These are phyloP conservation scores for Pseudochaenichthys georgianus DNA, from an alignment of 2,797 vertebrate genomes.

Conservation along the genomic window DNA sequence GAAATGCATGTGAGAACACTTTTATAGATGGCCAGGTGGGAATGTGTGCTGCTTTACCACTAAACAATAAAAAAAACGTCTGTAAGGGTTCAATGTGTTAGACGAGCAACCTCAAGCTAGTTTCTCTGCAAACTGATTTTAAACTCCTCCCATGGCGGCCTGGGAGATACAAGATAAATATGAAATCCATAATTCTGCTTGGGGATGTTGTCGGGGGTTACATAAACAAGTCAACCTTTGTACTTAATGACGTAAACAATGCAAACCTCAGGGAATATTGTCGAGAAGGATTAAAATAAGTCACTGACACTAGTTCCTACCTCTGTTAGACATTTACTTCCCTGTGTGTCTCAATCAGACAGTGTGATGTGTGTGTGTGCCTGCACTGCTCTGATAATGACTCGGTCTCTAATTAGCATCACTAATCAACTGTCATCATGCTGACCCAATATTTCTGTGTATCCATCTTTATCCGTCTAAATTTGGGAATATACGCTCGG, in stretches of 20 bases:
- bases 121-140: not conserved
- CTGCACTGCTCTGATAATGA: constrained; percentile 47
- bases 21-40: not conserved
- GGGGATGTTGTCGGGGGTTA: not conserved
- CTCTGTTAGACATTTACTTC: constrained; percentile 25
- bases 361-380: constrained; percentile 45
- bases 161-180: not conserved
- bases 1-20: not conserved
- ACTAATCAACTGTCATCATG: constrained; percentile 59
- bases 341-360: constrained; percentile 25
- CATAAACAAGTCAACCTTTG: not conserved
- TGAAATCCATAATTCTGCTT: not conserved
- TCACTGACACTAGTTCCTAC: constrained; percentile 15
- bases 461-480: constrained; percentile 41
- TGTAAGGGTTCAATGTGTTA: not conserved
- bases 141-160: not conserved
- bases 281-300: constrained; percentile 8
- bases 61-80: not conserved
- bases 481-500: constrained; percentile 38
- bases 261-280: constrained; percentile 5
- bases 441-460: constrained; percentile 52
- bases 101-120: not conserved
- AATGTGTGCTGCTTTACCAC: not conserved
- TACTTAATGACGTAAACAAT: not conserved
- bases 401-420: constrained; percentile 64